Conservation (phyloP, 2,113 vertebrate genomes). For the Ctenodactylus gundi region DNA sequence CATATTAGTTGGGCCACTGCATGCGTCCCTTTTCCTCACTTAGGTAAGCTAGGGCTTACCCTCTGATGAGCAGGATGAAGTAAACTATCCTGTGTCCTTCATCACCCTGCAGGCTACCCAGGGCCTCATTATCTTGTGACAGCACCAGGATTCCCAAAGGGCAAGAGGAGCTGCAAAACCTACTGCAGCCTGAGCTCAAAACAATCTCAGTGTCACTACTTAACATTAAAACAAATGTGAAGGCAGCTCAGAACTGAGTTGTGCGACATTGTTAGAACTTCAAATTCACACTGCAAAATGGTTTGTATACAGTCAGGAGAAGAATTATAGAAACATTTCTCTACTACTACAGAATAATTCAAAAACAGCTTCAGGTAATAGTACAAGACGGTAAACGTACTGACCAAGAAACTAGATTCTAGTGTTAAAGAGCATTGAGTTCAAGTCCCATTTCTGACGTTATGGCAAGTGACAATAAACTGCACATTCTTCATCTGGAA, state of each 20-base stretch:
- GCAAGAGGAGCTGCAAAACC: neutral
- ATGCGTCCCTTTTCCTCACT: neutral
- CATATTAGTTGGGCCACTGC: neutral
- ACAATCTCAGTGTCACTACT: neutral
- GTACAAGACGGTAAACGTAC: neutral
- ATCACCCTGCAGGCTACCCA: neutral
- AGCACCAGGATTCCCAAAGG: neutral
- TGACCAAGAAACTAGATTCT: neutral
- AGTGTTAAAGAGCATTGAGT: neutral
- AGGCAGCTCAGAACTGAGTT: neutral
- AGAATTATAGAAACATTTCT: neutral
- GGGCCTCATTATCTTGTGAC: neutral
- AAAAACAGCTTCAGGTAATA: neutral
- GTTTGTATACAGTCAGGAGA: neutral
- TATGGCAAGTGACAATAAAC: neutral
- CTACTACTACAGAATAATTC: neutral
- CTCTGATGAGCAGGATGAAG: neutral
- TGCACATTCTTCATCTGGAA: neutral
- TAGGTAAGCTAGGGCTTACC: neutral
- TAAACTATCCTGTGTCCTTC: fast-evolving
- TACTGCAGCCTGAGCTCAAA: neutral
- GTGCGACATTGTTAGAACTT: neutral
- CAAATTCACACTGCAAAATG: neutral
- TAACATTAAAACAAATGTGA: neutral
- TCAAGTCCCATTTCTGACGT: neutral